These are phyloP conservation scores for Chiroxiphia lanceolata DNA, from an alignment of 2,797 vertebrate genomes.

Conservation along the genomic window DNA sequence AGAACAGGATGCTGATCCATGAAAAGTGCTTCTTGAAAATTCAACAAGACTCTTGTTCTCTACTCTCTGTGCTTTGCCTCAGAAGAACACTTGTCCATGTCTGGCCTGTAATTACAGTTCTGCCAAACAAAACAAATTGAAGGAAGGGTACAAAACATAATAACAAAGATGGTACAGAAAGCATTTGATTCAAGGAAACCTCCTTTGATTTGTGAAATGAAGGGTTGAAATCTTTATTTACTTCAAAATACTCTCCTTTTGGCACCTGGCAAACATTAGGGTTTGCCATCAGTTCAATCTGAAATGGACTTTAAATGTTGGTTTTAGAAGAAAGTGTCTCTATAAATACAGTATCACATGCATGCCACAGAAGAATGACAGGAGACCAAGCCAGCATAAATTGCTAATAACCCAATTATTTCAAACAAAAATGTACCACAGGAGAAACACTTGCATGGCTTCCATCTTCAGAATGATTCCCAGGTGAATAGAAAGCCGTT, in stretches of 20 bases:
- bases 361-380: neutral
- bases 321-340: neutral
- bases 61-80: neutral
- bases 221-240: neutral
- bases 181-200: neutral
- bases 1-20: neutral
- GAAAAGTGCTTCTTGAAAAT: conserved; percentile 1
- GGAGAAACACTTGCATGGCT: neutral
- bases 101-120: neutral
- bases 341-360: neutral
- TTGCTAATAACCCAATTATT: neutral
- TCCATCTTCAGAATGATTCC: neutral
- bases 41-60: neutral
- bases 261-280: neutral
- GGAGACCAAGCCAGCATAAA: neutral
- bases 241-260: neutral
- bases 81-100: neutral
- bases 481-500: neutral
- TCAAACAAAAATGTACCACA: neutral
- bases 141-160: neutral
- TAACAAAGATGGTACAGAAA: neutral
- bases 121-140: neutral
- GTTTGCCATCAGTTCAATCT: neutral
- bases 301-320: neutral
- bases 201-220: neutral